phyloP scores from a whole-genome alignment of 2,888 invertebrate species.

The Thymelicus sylvestris region DNA sequence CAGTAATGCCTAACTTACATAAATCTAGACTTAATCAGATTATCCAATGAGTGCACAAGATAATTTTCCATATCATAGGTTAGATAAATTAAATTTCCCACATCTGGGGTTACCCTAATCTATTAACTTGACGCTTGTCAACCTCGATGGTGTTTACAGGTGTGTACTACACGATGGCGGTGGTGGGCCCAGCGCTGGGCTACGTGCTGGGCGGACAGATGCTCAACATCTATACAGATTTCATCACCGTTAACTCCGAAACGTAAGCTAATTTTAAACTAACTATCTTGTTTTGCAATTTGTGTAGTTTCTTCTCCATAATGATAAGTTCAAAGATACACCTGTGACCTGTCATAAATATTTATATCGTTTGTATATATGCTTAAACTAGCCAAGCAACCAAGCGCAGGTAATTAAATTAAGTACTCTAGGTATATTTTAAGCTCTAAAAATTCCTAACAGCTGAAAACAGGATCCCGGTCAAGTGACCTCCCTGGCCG shows the following conservation, averaged over 20 bases:
- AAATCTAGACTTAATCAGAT: no score
- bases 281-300: not conserved
- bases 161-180: conserved; percentile 92
- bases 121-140: not conserved
- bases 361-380: no score
- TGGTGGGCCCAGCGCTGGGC: conserved; percentile 93
- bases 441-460: not conserved
- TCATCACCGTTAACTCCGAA: conserved; percentile 85
- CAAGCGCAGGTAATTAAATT: not conserved
- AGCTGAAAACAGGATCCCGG: conserved; percentile 7
- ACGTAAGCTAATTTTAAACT: conserved; percentile 82
- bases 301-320: not conserved
- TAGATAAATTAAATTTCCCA: no score
- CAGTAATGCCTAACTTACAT: no score
- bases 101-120: no score
- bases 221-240: conserved; percentile 91
- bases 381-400: not conserved
- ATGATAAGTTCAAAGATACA: not conserved
- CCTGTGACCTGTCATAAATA: no score
- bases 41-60: no score
- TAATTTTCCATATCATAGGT: no score
- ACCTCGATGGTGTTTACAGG: conserved; percentile 73
- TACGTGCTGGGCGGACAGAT: conserved; percentile 94
- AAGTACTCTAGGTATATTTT: conserved; percentile 7
- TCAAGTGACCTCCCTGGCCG: conserved; percentile 16